Conservation (phyloP, 2,113 vertebrate species). For the Stictonetta naevosa region DNA sequence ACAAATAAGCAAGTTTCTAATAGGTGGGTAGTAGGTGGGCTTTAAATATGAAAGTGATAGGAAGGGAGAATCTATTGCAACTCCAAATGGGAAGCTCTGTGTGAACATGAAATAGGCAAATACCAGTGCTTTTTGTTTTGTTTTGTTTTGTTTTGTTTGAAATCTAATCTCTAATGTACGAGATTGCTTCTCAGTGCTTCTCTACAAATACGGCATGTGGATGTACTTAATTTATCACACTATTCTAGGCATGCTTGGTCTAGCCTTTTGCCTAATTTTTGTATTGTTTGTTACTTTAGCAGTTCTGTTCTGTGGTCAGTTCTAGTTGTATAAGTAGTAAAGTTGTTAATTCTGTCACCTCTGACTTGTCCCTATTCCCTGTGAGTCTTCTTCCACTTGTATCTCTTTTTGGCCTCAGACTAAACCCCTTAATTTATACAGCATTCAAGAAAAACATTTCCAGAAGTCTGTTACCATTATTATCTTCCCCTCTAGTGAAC, state of each 20-base stretch:
- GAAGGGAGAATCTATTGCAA: neutral
- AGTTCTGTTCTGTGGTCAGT: neutral
- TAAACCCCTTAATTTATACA: neutral
- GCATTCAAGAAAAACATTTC: neutral
- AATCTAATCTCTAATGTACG: neutral
- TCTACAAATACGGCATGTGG: neutral
- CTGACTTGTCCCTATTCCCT: neutral
- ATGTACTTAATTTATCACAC: neutral
- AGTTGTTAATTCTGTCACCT: neutral
- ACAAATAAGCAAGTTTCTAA: neutral
- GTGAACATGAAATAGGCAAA: neutral
- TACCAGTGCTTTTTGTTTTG: neutral
- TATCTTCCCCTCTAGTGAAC: neutral
- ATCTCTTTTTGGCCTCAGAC: neutral
- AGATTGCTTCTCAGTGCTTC: neutral
- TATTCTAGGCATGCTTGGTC: neutral
- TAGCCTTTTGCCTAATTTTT: neutral
- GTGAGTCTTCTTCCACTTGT: neutral
- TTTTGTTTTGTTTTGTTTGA: too few relatives aligned
- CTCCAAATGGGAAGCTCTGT: neutral
- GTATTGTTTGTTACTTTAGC: neutral
- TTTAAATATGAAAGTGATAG: neutral
- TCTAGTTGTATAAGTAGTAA: neutral
- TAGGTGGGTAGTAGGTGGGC: accelerated
- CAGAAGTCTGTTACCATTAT: neutral